Conservation (phyloP, 2,888 invertebrate genomes). For the Eupithecia abbreviata region DNA sequence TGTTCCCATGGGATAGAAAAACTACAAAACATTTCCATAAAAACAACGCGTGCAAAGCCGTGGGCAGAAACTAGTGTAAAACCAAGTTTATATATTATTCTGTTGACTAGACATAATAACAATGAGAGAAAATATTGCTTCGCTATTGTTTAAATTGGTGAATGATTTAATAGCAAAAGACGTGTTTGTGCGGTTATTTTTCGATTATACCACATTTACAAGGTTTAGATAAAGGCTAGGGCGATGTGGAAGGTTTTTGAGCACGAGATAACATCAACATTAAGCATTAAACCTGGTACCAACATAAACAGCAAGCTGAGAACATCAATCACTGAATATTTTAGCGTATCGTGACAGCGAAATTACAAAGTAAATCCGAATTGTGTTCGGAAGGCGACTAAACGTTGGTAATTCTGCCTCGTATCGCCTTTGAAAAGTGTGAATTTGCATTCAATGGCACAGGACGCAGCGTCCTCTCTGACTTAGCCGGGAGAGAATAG, state of each 20-base stretch:
- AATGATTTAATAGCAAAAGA: background rate
- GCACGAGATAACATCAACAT: background rate
- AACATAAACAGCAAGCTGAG: constrained; percentile 44
- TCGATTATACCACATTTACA: background rate
- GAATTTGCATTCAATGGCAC: constrained; percentile 83
- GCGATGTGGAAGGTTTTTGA: too few species aligned
- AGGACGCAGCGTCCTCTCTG: constrained; percentile 59
- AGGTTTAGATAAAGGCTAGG: background rate
- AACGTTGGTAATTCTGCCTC: constrained; percentile 80
- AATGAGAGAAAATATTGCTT: background rate
- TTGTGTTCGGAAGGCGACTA: constrained; percentile 82
- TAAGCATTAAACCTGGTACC: background rate
- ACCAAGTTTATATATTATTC: background rate
- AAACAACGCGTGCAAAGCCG: too few species aligned
- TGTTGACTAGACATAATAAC: background rate
- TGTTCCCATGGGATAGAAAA: too few species aligned
- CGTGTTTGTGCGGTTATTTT: background rate
- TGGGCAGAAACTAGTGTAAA: too few species aligned
- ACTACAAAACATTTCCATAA: too few species aligned
- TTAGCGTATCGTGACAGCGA: constrained; percentile 59
- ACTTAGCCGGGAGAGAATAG: constrained; percentile 18
- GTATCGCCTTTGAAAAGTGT: constrained; percentile 76
- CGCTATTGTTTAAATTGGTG: background rate
- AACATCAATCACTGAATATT: constrained; percentile 42
- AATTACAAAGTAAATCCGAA: constrained; percentile 72